phyloP scores from a whole-genome alignment of 2,113 vertebrate genomes.

The Catagonus wagneri region DNA sequence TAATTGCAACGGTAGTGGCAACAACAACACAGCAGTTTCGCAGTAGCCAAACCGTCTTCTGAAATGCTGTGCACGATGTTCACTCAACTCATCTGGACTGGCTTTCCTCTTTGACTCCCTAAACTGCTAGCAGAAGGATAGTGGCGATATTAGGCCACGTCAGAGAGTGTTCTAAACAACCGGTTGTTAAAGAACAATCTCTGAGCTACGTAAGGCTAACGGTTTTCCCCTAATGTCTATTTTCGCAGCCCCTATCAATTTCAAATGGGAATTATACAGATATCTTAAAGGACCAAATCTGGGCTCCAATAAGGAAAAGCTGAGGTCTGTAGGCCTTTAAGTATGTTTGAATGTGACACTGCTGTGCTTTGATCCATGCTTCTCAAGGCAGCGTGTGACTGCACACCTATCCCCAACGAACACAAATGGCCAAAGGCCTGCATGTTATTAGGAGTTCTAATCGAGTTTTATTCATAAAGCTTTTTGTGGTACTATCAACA shows the following conservation, averaged over 20 bases:
- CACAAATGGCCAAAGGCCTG: neutral
- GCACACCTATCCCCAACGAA: neutral
- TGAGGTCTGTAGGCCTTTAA: neutral
- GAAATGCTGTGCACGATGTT: neutral
- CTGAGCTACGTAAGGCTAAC: neutral
- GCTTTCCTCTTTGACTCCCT: neutral
- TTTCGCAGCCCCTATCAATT: constrained; percentile 45
- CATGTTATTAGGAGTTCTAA: neutral
- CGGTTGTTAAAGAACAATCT: neutral
- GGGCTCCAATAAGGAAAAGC: neutral
- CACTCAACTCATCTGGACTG: neutral
- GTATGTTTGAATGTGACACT: neutral
- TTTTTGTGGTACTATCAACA: constrained; percentile 32
- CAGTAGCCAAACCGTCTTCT: neutral
- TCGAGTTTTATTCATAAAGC: constrained; percentile 18
- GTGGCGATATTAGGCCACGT: neutral
- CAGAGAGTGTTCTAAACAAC: constrained; percentile 13
- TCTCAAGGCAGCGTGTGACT: neutral
- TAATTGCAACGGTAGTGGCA: neutral
- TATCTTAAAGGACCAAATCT: neutral
- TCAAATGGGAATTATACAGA: neutral
- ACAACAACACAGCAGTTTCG: neutral
- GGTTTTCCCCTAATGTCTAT: neutral
- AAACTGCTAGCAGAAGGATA: neutral
- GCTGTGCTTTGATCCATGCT: neutral